Evolutionary conservation across 2,888 invertebrate species (phyloP).

Genomic region (Anagyrus pseudococci): DNA sequence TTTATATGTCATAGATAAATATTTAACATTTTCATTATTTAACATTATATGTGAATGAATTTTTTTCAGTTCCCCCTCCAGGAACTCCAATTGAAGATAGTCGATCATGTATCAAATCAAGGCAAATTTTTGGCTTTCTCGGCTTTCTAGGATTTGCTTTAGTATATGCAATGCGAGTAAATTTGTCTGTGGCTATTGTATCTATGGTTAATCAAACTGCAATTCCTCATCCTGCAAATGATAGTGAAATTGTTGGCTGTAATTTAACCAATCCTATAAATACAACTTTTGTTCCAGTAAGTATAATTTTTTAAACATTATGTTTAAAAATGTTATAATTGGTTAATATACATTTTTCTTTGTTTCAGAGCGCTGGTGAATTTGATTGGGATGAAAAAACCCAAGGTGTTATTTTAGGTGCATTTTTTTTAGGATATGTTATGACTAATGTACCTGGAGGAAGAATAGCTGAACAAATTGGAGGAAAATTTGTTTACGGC

Average conservation of each 20-base stretch:
- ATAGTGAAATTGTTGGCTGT: conserved; percentile 73
- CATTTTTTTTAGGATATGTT: conserved; percentile 86
- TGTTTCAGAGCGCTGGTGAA: conserved; percentile 70
- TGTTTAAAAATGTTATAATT: neutral
- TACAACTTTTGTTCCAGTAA: conserved; percentile 53
- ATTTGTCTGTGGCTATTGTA: conserved; percentile 91
- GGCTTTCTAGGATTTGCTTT: conserved; percentile 89
- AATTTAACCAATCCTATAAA: conserved; percentile 60
- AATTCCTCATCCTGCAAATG: conserved; percentile 64
- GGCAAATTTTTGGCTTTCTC: conserved; percentile 81
- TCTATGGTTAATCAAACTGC: conserved; percentile 88
- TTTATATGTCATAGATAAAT: neutral
- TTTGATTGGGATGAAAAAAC: conserved; percentile 81
- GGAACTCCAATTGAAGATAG: conserved; percentile 23
- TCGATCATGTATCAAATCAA: conserved; percentile 72
- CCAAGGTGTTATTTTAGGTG: conserved; percentile 81
- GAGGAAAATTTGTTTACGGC: conserved; percentile 88
- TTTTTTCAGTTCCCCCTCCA: conserved; percentile 16
- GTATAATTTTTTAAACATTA: too few species aligned
- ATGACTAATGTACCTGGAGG: conserved; percentile 84
- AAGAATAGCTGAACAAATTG: conserved; percentile 82
- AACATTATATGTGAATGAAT: neutral
- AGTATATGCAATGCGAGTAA: conserved; percentile 89
- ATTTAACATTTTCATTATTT: neutral
- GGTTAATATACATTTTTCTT: neutral